These are phyloP conservation scores for Eulemur rufifrons DNA, from an alignment of 2,113 vertebrate species.

Conservation along the genomic window DNA sequence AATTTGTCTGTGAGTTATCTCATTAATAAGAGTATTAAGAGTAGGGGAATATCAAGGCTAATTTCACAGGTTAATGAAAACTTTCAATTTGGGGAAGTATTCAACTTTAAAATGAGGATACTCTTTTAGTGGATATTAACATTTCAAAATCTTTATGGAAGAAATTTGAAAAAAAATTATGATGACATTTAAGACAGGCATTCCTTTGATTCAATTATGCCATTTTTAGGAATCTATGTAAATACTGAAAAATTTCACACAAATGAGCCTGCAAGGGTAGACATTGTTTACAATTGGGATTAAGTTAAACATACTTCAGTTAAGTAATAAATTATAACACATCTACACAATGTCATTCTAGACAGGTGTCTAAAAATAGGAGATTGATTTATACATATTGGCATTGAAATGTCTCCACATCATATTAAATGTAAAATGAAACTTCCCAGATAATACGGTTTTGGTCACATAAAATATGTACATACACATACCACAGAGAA, in stretches of 20 bases:
- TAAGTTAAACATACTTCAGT: background rate
- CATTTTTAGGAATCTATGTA: background rate
- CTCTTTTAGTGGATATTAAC: background rate
- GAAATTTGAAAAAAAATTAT: background rate
- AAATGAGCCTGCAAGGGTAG: background rate
- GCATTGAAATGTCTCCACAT: background rate
- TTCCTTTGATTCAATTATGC: background rate
- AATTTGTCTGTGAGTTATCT: background rate
- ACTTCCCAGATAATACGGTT: background rate
- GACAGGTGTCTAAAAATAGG: background rate
- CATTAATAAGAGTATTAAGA: background rate
- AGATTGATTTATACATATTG: background rate
- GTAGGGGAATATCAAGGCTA: background rate
- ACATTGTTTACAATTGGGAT: background rate
- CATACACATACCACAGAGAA: background rate
- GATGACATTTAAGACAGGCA: background rate
- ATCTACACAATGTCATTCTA: background rate
- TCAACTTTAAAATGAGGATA: background rate
- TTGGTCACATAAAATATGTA: background rate
- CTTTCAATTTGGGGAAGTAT: background rate
- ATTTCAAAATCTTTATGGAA: background rate
- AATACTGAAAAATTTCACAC: background rate
- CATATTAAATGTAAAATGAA: background rate
- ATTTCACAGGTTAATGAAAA: background rate
- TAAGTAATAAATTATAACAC: background rate